Base-by-base conservation (phyloP, 2,888 invertebrate genomes). In the Hirtodrosophila trivittata region DNA sequence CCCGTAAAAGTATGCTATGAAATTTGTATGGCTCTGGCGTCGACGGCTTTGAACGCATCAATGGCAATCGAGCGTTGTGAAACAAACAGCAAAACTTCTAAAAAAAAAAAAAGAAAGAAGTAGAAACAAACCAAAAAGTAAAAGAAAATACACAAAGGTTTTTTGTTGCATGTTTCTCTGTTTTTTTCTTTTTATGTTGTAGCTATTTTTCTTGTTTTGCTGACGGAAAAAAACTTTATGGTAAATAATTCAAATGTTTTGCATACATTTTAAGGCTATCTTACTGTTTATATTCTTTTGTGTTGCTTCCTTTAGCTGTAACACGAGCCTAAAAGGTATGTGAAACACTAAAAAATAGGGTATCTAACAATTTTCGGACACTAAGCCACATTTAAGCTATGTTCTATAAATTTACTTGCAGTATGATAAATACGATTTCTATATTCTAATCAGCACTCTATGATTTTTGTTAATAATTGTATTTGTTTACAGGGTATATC, bases 1-100 rank as follows among this genome's bases (percentile, higher is more conserved):
- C 65, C 72, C 69, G 54, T 70, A 68, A 81, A 80, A 84, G 82
- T 84, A 84, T 77, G 82, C 75, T 60, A 81, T 81, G 72, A 62
- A 84, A 75, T 65, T 75, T 75, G 82, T 75, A 72, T 62, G 42
- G 57, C 73, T 60, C 45, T 37, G 45, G 41, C 33, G 49, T 57
- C 54, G 65, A 65, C 60, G 47, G 57, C 65, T 71, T 68, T 67
- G 59, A 66, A 70, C 77, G 71, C 83, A 77, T 78, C 81, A 74
- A 41, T 71, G 55, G 66, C 75, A 75, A 77, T 72, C 63, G 62
- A 64, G 66, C 64, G 54, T 60, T 62, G 30, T 45, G 55, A 52
- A 72, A 71, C 52, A 62, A 72, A 54, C 57, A 62, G 14, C 28
- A 60, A 52, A 57, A 66, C 47, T 56, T 67, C 26, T 41, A 14